These are phyloP conservation scores for Eilema caniola DNA, from an alignment of 2,888 invertebrate species.

Conservation along the genomic window DNA sequence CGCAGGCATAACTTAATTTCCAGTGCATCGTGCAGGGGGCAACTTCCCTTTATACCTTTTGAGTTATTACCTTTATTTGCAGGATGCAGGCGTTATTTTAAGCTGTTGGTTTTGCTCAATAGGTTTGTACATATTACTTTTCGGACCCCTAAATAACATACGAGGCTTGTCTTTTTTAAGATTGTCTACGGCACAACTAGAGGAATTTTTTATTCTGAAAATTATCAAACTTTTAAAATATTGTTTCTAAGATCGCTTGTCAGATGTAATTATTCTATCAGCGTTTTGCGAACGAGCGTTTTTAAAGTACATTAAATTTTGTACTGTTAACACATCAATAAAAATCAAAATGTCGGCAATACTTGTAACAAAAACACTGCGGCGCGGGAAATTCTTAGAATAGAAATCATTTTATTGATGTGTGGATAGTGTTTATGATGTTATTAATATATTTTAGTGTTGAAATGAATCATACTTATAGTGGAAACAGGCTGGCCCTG, in stretches of 20 bases:
- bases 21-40: slow-evolving; percentile 41
- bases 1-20: slow-evolving; percentile 48
- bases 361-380: slow-evolving; percentile 17
- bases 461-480: slow-evolving; percentile 56
- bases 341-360: slow-evolving; percentile 16
- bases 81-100: slow-evolving; percentile 19
- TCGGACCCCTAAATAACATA: slow-evolving; percentile 45
- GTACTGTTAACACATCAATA: slow-evolving; percentile 29
- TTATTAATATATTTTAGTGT: slow-evolving; percentile 43
- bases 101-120: slow-evolving; percentile 54
- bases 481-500: slow-evolving; percentile 81
- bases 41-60: slow-evolving; percentile 23
- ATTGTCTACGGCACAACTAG: slow-evolving; percentile 8
- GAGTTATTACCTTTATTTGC: slow-evolving; percentile 24
- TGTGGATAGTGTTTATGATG: slow-evolving; percentile 33
- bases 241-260: slow-evolving; percentile 31
- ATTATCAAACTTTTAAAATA: slow-evolving; percentile 4
- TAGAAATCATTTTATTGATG: slow-evolving; percentile 25
- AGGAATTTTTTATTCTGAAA: slow-evolving; percentile 1
- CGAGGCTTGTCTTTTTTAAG: slow-evolving; percentile 19
- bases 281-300: slow-evolving; percentile 29
- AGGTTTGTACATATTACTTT: slow-evolving; percentile 31
- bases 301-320: slow-evolving; percentile 14
- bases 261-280: slow-evolving; percentile 19
- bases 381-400: slow-evolving; percentile 17